Evolutionary conservation across 2,797 vertebrate genomes (phyloP), one percentile per base, ranked within the genome.

Genomic region (Trachurus trachurus): DNA sequence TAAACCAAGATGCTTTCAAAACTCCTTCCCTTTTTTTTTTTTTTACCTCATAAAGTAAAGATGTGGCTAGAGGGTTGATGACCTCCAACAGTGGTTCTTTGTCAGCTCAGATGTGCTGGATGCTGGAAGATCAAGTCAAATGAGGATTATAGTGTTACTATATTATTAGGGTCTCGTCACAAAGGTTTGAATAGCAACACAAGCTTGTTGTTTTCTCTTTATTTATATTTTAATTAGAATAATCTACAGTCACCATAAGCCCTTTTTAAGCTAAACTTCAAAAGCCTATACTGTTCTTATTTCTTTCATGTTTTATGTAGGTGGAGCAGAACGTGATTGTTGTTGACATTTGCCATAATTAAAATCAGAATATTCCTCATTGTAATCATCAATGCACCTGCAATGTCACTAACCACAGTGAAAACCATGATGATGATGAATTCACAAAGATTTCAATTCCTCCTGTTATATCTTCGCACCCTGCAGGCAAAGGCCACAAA

Each of bases 401-500:
- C 50, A 62, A 63, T 8, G 10, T 44, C 0, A 45, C 37, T 52
- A 16, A 77, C 59, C n/a, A 44, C 39, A 40, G 16, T 11, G 9
- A 16, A 19, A 58, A 74, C 21, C 17, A 6, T 39, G 22, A 66
- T 17, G 19, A 59, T 26, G 22, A 44, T 26, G 44, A 5, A 26
- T 40, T 39, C n/a, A 39, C 9, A 56, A 45, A 0, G 15, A 66
- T 26, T 39, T 71, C 1, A 66, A 34, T 42, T 69, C 15, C 65
- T 16, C 31, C 31, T 45, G 53, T n/a, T 2, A 26, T 19, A 50
- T 78, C 19, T 76, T 47, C 54, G 39, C n/a, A 44, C 66, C 34
- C 10, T 11, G 0, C 26, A 42, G 11, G 29, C 45, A 71, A 53
- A 81, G 64, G 59, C 53, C 65, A 76, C 5, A 34, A 19, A 58